Base-by-base conservation (phyloP, 2,888 invertebrate species). In the Phyto melanocephala region DNA sequence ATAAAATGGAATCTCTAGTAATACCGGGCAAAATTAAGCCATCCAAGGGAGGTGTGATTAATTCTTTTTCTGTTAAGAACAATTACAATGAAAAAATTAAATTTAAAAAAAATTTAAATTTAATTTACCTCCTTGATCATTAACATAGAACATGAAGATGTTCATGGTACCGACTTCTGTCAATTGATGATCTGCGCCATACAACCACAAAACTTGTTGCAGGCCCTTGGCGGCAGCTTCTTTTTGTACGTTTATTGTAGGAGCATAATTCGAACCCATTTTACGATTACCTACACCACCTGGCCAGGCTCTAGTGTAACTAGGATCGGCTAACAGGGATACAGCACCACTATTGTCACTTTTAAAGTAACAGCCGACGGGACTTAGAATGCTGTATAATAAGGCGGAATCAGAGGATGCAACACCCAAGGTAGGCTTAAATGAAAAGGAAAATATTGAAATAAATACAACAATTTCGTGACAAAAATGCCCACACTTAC, bases 151-250 rank as follows among this genome's bases (percentile, higher is more conserved):
- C 90, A 98, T 93, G 90, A 99, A 99, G 71, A 99, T 94, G 90
- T 99, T 99, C 99, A 99, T 99, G 13, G 99, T 97, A 68, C 99
- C 99, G 56, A 97, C 98, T 93, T 99, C 99, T 0, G 99, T 99
- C 28, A 99, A 90, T 90, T 97, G 94, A 89, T 98, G 95, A 87
- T 99, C 95, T 0, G 96, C 95, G 2, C 99, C 99, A 89, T 96
- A 98, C 47, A 99, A 92, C 99, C 99, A 99, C 72, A 99, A 91
- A 8, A 98, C 98, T 92, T 99, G 99, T 86, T 99, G 97, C 85
- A 97, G 94, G 1, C 97, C 97, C 87, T 94, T 92, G 77, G 93
- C 92, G 0, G 92, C 91, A 1, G 96, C 96, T 87, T 95, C 94
- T 62, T 96, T 96, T 88, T 96, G 96, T 47, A 96, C 94, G 86